These are phyloP conservation scores for Hedya salicella DNA, from an alignment of 2,888 invertebrate species.

Conservation along the genomic window DNA sequence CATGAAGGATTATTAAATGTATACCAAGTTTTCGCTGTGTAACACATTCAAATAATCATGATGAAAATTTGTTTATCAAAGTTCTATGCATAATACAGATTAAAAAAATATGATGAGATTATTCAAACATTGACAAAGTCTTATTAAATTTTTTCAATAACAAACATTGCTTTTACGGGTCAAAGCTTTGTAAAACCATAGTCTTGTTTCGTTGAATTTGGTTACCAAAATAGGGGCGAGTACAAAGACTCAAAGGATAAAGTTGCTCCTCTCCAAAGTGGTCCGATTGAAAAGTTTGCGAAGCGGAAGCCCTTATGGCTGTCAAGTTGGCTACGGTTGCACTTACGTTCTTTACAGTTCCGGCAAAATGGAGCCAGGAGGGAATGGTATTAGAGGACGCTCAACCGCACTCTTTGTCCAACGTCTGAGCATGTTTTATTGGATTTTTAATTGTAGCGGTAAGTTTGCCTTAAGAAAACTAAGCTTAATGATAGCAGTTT, in stretches of 20 bases:
- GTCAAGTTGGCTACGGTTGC: conserved; percentile 57
- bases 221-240: conserved; percentile 66
- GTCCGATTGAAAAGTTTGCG: conserved; percentile 69
- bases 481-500: neutral
- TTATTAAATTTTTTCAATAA: conserved; percentile 14
- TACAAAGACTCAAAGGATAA: conserved; percentile 64
- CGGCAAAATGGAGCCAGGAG: conserved; percentile 45
- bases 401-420: conserved; percentile 39
- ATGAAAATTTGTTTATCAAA: neutral
- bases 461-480: conserved; percentile 15
- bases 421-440: conserved; percentile 41
- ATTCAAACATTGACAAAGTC: neutral
- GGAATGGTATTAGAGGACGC: conserved; percentile 35
- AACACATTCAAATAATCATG: neutral
- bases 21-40: neutral
- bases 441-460: conserved; percentile 26
- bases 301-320: conserved; percentile 62
- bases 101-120: neutral
- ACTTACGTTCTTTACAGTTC: conserved; percentile 54
- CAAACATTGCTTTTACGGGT: conserved; percentile 41
- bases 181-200: conserved; percentile 56
- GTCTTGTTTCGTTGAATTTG: conserved; percentile 61
- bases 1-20: conserved; percentile 18
- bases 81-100: neutral
- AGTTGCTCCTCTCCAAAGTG: conserved; percentile 63